A percentile compares a stretch with the other conserved stretches of the same genome.
Conservation (phyloP, 2,113 vertebrate species). For the Mesembrinibis cayennensis region DNA sequence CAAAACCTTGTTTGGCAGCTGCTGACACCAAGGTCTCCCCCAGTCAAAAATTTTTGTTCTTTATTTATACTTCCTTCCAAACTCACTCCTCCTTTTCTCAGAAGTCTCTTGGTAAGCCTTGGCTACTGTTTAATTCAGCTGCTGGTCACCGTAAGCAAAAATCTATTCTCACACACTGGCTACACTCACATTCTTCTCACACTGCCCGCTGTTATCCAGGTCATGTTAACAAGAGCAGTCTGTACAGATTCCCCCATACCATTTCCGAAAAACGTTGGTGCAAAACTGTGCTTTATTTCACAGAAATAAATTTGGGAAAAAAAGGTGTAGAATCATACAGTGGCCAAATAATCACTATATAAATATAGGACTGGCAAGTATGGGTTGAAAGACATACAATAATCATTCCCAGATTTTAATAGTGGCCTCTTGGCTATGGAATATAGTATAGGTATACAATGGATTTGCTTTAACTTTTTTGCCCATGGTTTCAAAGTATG, state of each 20-base stretch:
- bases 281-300: not conserved
- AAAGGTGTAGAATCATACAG: not conserved
- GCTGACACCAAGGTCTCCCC: not conserved
- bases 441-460: not conserved
- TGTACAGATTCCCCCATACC: not conserved
- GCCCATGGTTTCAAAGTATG: not conserved
- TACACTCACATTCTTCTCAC: not conserved
- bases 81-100: not conserved
- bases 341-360: not conserved
- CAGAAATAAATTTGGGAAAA: not conserved
- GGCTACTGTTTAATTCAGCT: not conserved
- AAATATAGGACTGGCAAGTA: not conserved
- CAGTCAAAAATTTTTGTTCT: not conserved
- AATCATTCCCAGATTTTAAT: not conserved
- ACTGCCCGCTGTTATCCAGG: not conserved
- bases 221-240: not conserved
- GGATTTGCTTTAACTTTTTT: too few relatives aligned
- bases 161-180: not conserved
- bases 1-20: not conserved
- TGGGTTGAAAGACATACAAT: not conserved
- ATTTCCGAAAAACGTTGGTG: not conserved
- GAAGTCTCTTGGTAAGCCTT: not conserved
- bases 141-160: not conserved
- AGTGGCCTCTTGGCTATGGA: not conserved
- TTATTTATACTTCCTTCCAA: not conserved